phyloP scores from a whole-genome alignment of 2,888 invertebrate genomes.

The Clepsis dumicolana region DNA sequence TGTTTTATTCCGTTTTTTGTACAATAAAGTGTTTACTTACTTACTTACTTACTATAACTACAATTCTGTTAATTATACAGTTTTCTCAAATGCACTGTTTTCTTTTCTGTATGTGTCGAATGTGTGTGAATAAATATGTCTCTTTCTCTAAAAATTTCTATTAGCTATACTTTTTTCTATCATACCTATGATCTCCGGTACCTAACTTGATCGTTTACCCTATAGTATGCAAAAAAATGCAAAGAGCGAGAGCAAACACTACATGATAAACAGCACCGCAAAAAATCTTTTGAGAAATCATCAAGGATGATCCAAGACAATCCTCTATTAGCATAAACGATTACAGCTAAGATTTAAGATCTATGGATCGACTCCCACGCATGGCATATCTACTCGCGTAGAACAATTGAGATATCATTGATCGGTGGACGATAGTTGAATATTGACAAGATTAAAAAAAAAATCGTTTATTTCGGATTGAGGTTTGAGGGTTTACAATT shows the following conservation, averaged over 20 bases:
- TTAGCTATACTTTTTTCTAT: too few relatives aligned
- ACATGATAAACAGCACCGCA: background rate
- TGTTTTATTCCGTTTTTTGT: too few relatives aligned
- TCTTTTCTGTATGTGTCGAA: too few relatives aligned
- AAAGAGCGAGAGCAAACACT: background rate
- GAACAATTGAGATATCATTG: background rate
- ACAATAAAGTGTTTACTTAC: too few relatives aligned
- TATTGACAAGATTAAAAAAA: background rate
- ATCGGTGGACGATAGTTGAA: slow-evolving; percentile 12
- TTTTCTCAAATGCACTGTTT: too few relatives aligned
- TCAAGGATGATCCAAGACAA: slow-evolving; percentile 19
- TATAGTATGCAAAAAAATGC: background rate
- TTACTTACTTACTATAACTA: too few relatives aligned
- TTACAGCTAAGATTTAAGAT: slow-evolving; percentile 21
- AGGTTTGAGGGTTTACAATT: background rate
- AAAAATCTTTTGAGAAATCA: background rate
- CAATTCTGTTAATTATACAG: too few relatives aligned
- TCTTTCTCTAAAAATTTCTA: too few relatives aligned
- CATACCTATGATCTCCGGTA: too few relatives aligned
- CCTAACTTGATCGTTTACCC: background rate
- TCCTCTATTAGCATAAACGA: slow-evolving; percentile 31
- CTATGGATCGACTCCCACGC: slow-evolving; percentile 13
- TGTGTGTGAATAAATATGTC: too few relatives aligned
- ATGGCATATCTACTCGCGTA: background rate
- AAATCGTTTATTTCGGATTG: too few relatives aligned